Conservation (phyloP, 2,113 vertebrate species). For the Notechis scutatus region DNA sequence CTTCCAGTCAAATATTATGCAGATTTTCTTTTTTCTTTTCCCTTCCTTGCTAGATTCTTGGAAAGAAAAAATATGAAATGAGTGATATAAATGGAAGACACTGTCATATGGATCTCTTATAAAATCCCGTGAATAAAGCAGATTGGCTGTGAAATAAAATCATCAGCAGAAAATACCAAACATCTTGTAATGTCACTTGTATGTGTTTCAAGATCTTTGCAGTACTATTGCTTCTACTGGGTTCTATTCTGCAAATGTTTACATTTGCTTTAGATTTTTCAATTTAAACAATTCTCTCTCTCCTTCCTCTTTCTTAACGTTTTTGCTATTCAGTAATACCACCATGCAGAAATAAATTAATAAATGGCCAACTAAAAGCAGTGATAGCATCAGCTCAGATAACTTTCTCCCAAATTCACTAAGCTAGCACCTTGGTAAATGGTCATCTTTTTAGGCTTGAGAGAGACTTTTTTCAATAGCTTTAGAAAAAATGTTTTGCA, state of each 20-base stretch:
- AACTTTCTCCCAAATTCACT: not conserved
- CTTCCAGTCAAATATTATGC: not conserved
- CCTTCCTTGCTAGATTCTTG: not conserved
- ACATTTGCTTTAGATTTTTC: not conserved
- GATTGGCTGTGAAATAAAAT: not conserved
- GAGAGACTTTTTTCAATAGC: not conserved
- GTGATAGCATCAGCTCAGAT: not conserved
- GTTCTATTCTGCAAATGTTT: not conserved
- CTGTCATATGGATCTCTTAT: not conserved
- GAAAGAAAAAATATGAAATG: not conserved
- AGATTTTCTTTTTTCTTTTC: not conserved
- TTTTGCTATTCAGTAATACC: not conserved
- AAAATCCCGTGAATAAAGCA: not conserved
- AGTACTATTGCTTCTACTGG: not conserved
- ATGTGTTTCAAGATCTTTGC: not conserved
- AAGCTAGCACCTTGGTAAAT: not conserved
- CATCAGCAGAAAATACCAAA: not conserved
- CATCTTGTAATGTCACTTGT: not conserved
- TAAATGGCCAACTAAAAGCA: not conserved
- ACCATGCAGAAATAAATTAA: not conserved
- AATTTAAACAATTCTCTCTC: not conserved
- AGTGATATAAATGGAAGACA: not conserved
- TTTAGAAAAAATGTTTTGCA: not conserved
- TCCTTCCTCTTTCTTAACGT: not conserved
- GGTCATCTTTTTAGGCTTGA: not conserved